Conservation (phyloP, 1,140 invertebrate genomes). For the Aphis craccivora region DNA sequence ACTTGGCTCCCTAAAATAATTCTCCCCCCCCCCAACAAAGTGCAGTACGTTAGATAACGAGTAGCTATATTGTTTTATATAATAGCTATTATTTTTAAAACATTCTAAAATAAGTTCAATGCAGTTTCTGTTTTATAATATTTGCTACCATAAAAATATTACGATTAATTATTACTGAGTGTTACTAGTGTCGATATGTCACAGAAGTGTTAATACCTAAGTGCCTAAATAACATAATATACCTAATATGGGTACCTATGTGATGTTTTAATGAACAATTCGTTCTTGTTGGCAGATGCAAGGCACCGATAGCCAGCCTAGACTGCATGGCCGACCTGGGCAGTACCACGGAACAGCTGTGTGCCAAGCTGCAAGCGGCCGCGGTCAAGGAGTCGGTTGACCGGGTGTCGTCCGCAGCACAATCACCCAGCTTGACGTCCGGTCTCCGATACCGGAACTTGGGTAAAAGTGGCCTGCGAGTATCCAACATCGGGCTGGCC, state of each 20-base stretch:
- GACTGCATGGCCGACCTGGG: conserved; percentile 94
- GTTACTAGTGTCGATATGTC: background rate
- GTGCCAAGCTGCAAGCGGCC: conserved; percentile 48
- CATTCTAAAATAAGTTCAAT: background rate
- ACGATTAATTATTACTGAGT: background rate
- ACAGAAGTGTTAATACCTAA: background rate
- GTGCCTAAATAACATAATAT: background rate
- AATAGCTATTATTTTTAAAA: background rate
- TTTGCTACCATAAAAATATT: background rate
- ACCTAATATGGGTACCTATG: background rate
- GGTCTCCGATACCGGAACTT: conserved; percentile 89
- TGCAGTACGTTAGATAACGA: background rate
- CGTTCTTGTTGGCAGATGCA: conserved; percentile 71
- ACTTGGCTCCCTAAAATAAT: background rate
- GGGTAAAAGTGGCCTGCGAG: conserved; percentile 89
- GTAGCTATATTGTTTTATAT: background rate
- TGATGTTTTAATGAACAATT: background rate
- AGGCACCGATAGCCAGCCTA: conserved; percentile 86
- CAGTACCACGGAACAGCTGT: conserved; percentile 64
- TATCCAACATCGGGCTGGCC: conserved; percentile 89
- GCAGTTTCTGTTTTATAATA: background rate
- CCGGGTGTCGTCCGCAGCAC: conserved; percentile 64
- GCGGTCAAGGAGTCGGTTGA: conserved; percentile 58
- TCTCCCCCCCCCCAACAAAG: background rate
- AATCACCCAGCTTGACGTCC: conserved; percentile 71